Evolutionary conservation across 2,797 vertebrate genomes (phyloP).

Genomic region (Fratercula arctica): DNA sequence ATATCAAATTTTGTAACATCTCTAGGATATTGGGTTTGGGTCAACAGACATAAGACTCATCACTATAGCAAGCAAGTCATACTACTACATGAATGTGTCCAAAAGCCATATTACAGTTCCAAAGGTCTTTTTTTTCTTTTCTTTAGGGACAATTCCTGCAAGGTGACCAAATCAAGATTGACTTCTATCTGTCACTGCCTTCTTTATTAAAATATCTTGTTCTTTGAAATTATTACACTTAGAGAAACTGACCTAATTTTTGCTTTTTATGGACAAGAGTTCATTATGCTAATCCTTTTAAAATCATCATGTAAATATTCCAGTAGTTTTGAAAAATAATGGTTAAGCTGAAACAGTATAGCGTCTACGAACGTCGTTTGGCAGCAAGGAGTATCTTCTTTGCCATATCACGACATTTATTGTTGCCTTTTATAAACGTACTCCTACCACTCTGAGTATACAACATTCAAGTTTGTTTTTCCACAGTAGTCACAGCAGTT

Average conservation of each 20-base stretch:
- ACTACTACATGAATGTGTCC: not conserved
- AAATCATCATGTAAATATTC: not conserved
- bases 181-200: not conserved
- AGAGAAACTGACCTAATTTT: not conserved
- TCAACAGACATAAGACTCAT: not conserved
- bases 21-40: not conserved
- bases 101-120: not conserved
- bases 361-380: not conserved
- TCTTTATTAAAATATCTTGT: not conserved
- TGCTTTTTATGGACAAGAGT: not conserved
- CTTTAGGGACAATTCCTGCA: not conserved
- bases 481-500: not conserved
- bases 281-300: not conserved
- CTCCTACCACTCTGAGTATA: not conserved
- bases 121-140: not conserved
- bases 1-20: not conserved
- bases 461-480: not conserved
- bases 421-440: not conserved
- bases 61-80: not conserved
- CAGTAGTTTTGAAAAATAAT: not conserved
- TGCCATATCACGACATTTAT: not conserved
- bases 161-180: not conserved
- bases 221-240: not conserved
- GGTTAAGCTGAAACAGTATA: not conserved
- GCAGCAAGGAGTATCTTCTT: not conserved